phyloP scores from a whole-genome alignment of 2,113 vertebrate genomes.

The Oreochromis aureus region DNA sequence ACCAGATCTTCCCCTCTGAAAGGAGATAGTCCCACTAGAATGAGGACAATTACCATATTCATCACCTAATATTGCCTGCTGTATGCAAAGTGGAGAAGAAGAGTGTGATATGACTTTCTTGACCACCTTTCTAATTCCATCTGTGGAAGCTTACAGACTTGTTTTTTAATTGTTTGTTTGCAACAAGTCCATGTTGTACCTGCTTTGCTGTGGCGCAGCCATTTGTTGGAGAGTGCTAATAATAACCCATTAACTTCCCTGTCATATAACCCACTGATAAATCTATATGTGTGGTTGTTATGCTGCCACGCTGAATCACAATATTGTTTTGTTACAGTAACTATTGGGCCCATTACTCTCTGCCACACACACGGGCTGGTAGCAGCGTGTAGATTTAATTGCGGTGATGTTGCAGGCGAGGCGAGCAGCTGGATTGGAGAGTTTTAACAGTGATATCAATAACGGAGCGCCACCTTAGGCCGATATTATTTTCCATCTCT shows the following conservation, averaged over 20 bases:
- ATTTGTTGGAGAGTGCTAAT: slow-evolving; percentile 45
- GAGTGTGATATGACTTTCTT: slow-evolving; percentile 49
- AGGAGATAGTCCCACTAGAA: slow-evolving; percentile 67
- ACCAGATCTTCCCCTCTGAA: slow-evolving; percentile 66
- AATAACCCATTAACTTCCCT: slow-evolving; percentile 54
- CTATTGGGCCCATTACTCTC: slow-evolving; percentile 75
- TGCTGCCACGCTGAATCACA: slow-evolving; percentile 54
- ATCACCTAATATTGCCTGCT: slow-evolving; percentile 62
- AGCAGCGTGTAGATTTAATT: slow-evolving; percentile 63
- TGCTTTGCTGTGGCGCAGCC: neutral
- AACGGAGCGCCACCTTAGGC: slow-evolving; percentile 60
- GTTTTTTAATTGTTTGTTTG: slow-evolving; percentile 53
- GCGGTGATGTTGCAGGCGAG: slow-evolving; percentile 48
- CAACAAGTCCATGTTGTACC: slow-evolving; percentile 45
- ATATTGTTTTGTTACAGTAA: slow-evolving; percentile 69
- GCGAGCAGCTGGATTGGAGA: slow-evolving; percentile 61
- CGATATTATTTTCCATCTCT: slow-evolving; percentile 62
- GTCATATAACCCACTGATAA: slow-evolving; percentile 27
- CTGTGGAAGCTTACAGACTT: slow-evolving; percentile 12
- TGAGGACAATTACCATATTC: slow-evolving; percentile 71
- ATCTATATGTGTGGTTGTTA: slow-evolving; percentile 40
- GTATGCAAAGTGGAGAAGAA: slow-evolving; percentile 60
- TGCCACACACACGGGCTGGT: slow-evolving; percentile 48
- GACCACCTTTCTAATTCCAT: slow-evolving; percentile 47
- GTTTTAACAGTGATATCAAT: slow-evolving; percentile 68